Evolutionary conservation across 92 coral and sea anemone species (phyloP), one percentile per base, ranked within the genome.

Genomic region (Palythoa caribaeorum): DNA sequence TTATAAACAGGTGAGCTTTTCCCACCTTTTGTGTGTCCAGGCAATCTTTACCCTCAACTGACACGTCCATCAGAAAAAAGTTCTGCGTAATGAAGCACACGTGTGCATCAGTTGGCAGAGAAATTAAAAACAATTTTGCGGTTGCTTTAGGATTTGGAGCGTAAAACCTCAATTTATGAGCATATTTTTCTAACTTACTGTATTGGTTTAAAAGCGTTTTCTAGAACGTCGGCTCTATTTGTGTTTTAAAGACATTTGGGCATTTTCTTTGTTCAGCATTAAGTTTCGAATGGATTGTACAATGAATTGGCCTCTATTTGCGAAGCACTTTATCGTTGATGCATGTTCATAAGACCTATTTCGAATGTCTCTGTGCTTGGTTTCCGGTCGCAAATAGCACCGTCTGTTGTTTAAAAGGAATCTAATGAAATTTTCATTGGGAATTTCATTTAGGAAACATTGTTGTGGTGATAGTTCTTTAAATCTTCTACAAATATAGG

Each of bases 381-480:
- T 20, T 71, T 68, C 76, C 86, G 86, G 75, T 81, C 36, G 86
- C n/a, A 81, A 81, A 81, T 14, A 81, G 75, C 74, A 81, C 76
- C 86, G 86, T 47, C 39, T 81, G 86, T 81, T 81, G 76, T 68
- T 48, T 66, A 81, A 81, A 81, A 68, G 47, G 76, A 66, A 81
- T 40, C 74, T 81, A 65, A 81, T 81, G 86, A 81, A 81, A 81
- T 81, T 81, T 81, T 81, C 76, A 81, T 81, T 66, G 71, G 71
- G 86, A 68, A 66, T 81, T 81, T 81, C 86, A 81, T 81, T 66
- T 81, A 65, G 60, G 50, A 66, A 71, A 47, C 76, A 81, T 65
- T 81, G 52, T 81, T 81, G 86, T 13, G 66, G 62, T 2, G 40
- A 47, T 68, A 66, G 59, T 48, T 35, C 44, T 44, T 13, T 81